phyloP scores from a whole-genome alignment of 2,113 vertebrate genomes.

The Capra hircus region DNA sequence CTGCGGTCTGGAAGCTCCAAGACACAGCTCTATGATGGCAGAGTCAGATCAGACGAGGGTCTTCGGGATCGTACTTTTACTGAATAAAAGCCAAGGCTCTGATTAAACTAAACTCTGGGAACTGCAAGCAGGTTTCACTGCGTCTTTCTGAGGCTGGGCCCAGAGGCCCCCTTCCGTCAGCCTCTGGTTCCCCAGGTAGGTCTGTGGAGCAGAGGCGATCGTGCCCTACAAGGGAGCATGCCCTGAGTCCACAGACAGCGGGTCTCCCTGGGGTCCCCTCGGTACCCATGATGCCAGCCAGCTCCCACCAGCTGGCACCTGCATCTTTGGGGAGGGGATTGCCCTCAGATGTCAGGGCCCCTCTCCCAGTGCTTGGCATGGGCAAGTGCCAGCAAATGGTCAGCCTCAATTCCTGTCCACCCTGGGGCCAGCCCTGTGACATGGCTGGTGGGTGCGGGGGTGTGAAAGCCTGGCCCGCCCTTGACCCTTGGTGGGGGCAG shows the following conservation, averaged over 20 bases:
- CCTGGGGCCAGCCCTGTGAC: background rate
- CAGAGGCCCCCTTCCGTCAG: rapidly evolving
- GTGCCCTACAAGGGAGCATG: rapidly evolving
- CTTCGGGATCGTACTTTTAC: rapidly evolving
- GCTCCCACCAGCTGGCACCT: background rate
- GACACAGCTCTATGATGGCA: rapidly evolving
- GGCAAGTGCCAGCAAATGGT: background rate
- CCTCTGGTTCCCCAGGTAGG: rapidly evolving
- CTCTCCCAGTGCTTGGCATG: background rate
- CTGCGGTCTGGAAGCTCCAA: rapidly evolving
- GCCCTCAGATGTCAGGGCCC: no score
- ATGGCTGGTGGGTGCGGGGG: rapidly evolving
- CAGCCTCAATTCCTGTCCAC: rapidly evolving
- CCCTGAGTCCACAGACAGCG: rapidly evolving
- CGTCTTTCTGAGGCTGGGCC: background rate
- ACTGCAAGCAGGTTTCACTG: rapidly evolving
- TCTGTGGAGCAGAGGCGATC: background rate
- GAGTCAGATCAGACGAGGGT: background rate
- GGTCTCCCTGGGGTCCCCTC: rapidly evolving
- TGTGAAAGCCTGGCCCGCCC: rapidly evolving
- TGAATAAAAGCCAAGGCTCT: rapidly evolving
- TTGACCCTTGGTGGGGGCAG: rapidly evolving
- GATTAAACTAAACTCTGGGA: background rate
- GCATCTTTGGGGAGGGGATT: rapidly evolving
- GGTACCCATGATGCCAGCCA: rapidly evolving